Conservation (phyloP, 2,797 vertebrate species). For the Sarcophilus harrisii region DNA sequence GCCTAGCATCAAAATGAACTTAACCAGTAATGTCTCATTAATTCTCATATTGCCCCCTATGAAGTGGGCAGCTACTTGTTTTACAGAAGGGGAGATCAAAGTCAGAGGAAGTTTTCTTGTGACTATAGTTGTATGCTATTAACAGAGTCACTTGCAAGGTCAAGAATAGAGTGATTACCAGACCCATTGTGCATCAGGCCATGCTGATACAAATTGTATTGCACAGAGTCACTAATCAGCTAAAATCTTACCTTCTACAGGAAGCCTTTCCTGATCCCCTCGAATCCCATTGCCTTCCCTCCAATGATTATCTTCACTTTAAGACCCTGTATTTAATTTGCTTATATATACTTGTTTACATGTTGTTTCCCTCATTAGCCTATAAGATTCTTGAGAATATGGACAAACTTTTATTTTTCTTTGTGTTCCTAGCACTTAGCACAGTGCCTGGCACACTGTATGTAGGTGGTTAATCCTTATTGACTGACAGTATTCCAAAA, state of each 20-base stretch:
- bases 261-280: background rate
- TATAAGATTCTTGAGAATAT: background rate
- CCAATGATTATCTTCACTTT: background rate
- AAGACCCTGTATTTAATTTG: background rate
- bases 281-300: background rate
- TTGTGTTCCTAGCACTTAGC: background rate
- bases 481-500: background rate
- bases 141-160: background rate
- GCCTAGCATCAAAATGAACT: conserved; percentile 42
- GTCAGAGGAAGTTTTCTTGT: conserved; percentile 6
- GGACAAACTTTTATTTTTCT: background rate
- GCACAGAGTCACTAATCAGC: background rate
- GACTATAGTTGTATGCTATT: background rate
- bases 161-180: background rate
- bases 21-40: conserved; percentile 48
- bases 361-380: background rate
- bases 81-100: conserved; percentile 28
- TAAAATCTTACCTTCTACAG: background rate
- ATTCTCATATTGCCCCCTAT: conserved; percentile 4
- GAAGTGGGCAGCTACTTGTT: conserved; percentile 19
- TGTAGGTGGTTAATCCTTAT: background rate
- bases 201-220: background rate
- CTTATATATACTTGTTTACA: background rate
- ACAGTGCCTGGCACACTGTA: background rate
- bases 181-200: background rate